Percentiles rank a stretch among this genome's conserved stretches.
Evolutionary conservation across 1,140 invertebrate genomes (phyloP).

Genomic region (Hyphantria cunea): DNA sequence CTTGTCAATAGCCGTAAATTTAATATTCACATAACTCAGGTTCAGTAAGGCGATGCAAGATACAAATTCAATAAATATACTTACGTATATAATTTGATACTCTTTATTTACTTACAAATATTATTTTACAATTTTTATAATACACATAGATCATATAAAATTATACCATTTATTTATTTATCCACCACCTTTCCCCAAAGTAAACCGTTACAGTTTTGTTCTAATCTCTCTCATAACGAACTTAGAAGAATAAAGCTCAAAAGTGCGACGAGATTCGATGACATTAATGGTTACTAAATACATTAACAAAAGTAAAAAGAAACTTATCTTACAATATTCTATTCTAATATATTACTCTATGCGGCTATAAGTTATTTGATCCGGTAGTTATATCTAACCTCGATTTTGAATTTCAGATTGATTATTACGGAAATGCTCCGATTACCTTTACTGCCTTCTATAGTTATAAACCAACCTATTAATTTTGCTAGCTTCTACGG

Average conservation of each 20-base stretch:
- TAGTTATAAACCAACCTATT: conserved; percentile 80
- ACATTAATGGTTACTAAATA: no score
- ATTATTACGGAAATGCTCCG: conserved; percentile 40
- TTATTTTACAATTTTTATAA: neutral
- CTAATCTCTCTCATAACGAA: neutral
- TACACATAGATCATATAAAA: no score
- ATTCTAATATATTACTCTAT: no score
- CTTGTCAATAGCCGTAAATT: conserved; percentile 52
- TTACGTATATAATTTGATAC: neutral
- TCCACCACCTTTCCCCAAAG: conserved; percentile 38
- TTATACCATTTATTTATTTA: conserved; percentile 8
- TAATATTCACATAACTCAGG: conserved; percentile 45
- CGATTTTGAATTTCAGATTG: conserved; percentile 10
- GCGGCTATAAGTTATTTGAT: no score
- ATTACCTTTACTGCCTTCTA: conserved; percentile 49
- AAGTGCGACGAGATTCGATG: no score
- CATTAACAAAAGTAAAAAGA: no score
- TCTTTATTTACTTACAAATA: neutral
- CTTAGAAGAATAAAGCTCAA: no score
- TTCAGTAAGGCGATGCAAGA: conserved; percentile 10
- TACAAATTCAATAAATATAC: neutral
- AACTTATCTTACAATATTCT: no score
- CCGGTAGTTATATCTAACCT: no score
- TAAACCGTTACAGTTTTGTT: neutral
- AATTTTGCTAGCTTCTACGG: conserved; percentile 71